These are phyloP conservation scores for Melieria crassipennis DNA, from an alignment of 2,888 invertebrate genomes.

Conservation along the genomic window DNA sequence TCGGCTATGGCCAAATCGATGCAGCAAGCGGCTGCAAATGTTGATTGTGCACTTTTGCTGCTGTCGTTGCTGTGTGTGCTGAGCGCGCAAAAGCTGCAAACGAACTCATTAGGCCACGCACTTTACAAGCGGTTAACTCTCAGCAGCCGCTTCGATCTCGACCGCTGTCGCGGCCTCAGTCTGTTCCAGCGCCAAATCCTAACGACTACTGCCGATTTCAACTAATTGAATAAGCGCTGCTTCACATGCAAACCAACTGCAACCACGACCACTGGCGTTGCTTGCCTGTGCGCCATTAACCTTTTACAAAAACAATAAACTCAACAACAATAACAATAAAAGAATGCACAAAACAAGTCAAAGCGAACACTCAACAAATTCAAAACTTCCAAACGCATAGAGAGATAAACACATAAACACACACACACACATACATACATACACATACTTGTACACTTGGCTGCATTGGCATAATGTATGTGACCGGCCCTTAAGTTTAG, in stretches of 20 bases:
- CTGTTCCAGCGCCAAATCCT: neutral
- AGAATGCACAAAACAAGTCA: neutral
- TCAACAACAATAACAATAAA: neutral
- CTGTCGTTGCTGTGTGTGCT: neutral
- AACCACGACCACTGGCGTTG: neutral
- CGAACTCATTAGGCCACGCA: conserved; percentile 38
- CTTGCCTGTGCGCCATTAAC: conserved; percentile 23
- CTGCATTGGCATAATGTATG: too few relatives aligned
- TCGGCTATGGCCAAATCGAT: neutral
- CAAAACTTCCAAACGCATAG: too few relatives aligned
- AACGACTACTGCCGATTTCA: conserved; percentile 27
- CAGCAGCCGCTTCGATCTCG: too few relatives aligned
- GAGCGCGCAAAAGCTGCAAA: conserved; percentile 26
- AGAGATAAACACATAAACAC: too few relatives aligned
- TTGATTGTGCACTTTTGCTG: neutral
- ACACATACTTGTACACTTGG: too few relatives aligned
- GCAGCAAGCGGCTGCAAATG: conserved; percentile 12
- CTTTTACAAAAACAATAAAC: conserved; percentile 2
- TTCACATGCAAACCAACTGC: conserved; percentile 32
- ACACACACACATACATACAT: too few relatives aligned
- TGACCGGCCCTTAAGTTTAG: neutral
- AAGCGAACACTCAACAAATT: too few relatives aligned
- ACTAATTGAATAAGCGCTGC: conserved; percentile 39
- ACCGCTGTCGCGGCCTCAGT: too few relatives aligned
- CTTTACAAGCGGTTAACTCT: conserved; percentile 7